Conservation (phyloP, 2,797 vertebrate species). For the Sebastes melanostomus region DNA sequence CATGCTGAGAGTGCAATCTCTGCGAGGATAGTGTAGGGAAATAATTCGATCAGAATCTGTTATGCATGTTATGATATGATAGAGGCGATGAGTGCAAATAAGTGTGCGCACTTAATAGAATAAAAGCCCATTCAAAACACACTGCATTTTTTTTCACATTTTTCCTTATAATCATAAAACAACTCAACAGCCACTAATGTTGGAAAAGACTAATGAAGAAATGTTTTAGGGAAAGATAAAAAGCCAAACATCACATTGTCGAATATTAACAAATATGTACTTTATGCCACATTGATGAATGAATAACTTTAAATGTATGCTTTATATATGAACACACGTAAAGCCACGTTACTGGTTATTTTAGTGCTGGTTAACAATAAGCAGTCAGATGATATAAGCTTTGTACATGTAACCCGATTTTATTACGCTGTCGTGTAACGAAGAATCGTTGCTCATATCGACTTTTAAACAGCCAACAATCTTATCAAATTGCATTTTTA, state of each 20-base stretch:
- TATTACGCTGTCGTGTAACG: constrained; percentile 19
- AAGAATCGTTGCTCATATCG: constrained; percentile 3
- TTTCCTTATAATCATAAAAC: constrained; percentile 20
- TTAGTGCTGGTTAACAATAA: constrained; percentile 1
- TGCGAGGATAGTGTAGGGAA: constrained; percentile 34
- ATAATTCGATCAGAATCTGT: constrained; percentile 62
- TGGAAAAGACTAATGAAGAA: constrained; percentile 21
- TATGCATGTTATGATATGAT: constrained; percentile 57
- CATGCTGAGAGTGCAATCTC: constrained; percentile 71
- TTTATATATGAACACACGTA: constrained; percentile 27
- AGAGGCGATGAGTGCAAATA: constrained; percentile 48
- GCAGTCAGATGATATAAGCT: background rate
- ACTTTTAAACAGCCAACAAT: constrained; percentile 19
- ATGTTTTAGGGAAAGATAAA: constrained; percentile 28
- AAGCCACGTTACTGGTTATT: background rate
- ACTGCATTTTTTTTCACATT: background rate
- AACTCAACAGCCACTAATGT: constrained; percentile 8
- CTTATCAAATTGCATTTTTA: background rate
- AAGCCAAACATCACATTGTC: constrained; percentile 17
- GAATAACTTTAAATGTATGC: constrained; percentile 19
- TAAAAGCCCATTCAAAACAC: constrained; percentile 47
- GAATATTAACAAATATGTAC: constrained; percentile 13
- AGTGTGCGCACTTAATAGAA: constrained; percentile 60
- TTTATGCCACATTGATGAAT: constrained; percentile 11
- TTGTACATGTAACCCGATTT: background rate